Conservation (phyloP, 1,140 invertebrate genomes). For the Nomia melanderi region DNA sequence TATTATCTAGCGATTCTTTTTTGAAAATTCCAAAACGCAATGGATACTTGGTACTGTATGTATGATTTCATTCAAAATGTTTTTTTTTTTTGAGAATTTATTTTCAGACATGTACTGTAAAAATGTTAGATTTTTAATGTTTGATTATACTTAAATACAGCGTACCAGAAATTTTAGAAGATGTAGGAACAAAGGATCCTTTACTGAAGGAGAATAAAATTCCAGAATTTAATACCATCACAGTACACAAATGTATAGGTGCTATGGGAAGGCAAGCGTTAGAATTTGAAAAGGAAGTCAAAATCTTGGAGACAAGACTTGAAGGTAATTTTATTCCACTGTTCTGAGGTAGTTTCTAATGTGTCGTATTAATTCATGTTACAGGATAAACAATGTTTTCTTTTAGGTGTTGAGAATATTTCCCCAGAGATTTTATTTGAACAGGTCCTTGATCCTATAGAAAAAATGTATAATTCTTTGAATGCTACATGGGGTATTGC, state of each 20-base stretch:
- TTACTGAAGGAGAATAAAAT: constrained; percentile 87
- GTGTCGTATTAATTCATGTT: not conserved
- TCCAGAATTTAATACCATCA: constrained; percentile 90
- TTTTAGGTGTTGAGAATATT: constrained; percentile 39
- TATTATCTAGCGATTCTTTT: constrained; percentile 68
- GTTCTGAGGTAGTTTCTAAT: not conserved
- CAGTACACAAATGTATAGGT: constrained; percentile 90
- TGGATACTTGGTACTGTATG: constrained; percentile 82
- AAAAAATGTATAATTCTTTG: constrained; percentile 86
- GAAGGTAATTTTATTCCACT: constrained; percentile 65
- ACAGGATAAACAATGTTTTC: constrained; percentile 33
- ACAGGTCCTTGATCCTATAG: constrained; percentile 89
- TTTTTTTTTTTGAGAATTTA: constrained; percentile 34
- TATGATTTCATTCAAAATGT: constrained; percentile 54
- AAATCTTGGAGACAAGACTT: constrained; percentile 83
- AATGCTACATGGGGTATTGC: constrained; percentile 93
- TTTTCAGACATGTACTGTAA: not conserved
- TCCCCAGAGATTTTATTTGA: constrained; percentile 84
- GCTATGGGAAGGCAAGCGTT: constrained; percentile 90
- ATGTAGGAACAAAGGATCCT: constrained; percentile 87
- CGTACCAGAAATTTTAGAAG: constrained; percentile 94
- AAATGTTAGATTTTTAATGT: constrained; percentile 1
- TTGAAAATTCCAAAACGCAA: constrained; percentile 74
- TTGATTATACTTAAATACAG: constrained; percentile 78
- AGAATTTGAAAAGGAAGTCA: constrained; percentile 90